A percentile compares a stretch with the other conserved stretches of the same genome.
These are phyloP conservation scores for Calcarius lapponicus DNA, from an alignment of 2,797 vertebrate genomes.

Conservation along the genomic window DNA sequence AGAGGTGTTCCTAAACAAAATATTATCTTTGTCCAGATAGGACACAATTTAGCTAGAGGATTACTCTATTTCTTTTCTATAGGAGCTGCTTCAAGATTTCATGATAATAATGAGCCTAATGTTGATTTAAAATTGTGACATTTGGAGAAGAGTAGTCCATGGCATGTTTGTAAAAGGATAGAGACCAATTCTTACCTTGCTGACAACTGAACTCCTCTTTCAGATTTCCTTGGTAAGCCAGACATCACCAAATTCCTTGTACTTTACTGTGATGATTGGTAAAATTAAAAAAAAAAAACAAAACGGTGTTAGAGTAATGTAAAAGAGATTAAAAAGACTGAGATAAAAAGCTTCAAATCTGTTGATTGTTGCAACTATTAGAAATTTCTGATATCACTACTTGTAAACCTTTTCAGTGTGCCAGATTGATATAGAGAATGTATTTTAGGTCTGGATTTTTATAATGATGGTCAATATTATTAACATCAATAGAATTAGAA, in stretches of 20 bases:
- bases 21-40: not conserved
- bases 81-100: not conserved
- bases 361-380: not conserved
- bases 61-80: not conserved
- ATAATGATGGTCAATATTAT: not conserved
- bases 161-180: not conserved
- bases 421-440: not conserved
- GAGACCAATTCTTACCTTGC: not conserved
- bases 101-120: not conserved
- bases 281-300: not conserved
- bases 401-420: not conserved
- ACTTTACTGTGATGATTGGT: not conserved
- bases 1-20: not conserved
- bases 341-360: not conserved
- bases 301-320: rapidly evolving
- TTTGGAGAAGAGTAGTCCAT: not conserved
- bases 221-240: not conserved
- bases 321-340: not conserved
- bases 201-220: not conserved
- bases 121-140: not conserved
- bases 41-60: not conserved
- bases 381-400: not conserved
- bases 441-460: not conserved
- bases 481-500: not conserved
- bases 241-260: rapidly evolving